These are phyloP conservation scores for Syngnathoides biaculeatus DNA, from an alignment of 2,113 vertebrate species.

Conservation along the genomic window DNA sequence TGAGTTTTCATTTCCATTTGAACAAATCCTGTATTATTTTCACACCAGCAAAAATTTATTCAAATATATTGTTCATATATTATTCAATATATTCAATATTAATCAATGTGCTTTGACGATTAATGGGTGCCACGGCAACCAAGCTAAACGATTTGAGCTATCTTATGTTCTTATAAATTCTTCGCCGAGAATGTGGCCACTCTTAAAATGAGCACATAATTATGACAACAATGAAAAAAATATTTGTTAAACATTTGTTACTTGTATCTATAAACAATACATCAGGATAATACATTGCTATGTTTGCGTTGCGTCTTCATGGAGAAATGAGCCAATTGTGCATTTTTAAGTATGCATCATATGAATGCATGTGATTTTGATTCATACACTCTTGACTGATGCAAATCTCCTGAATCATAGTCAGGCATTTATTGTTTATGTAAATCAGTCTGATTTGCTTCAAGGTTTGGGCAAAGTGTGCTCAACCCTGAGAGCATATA, in stretches of 20 bases:
- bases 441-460: constrained; percentile 35
- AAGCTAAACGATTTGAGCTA: not conserved
- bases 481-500: constrained; percentile 60
- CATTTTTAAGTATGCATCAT: not conserved
- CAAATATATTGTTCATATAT: too few species aligned
- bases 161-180: not conserved
- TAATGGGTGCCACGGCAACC: not conserved
- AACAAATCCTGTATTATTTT: not conserved
- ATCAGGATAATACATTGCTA: not conserved
- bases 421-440: constrained; percentile 8
- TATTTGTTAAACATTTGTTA: not conserved
- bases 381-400: constrained; percentile 17
- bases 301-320: not conserved
- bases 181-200: not conserved
- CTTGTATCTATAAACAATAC: not conserved
- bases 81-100: not conserved
- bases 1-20: not conserved
- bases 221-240: not conserved
- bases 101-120: not conserved
- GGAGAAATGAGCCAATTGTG: too few species aligned
- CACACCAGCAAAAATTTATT: not conserved
- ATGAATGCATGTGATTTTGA: not conserved
- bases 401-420: constrained; percentile 18
- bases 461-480: constrained; percentile 59
- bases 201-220: not conserved